These are phyloP conservation scores for Spheniscus humboldti DNA, from an alignment of 2,797 vertebrate genomes.

Conservation along the genomic window DNA sequence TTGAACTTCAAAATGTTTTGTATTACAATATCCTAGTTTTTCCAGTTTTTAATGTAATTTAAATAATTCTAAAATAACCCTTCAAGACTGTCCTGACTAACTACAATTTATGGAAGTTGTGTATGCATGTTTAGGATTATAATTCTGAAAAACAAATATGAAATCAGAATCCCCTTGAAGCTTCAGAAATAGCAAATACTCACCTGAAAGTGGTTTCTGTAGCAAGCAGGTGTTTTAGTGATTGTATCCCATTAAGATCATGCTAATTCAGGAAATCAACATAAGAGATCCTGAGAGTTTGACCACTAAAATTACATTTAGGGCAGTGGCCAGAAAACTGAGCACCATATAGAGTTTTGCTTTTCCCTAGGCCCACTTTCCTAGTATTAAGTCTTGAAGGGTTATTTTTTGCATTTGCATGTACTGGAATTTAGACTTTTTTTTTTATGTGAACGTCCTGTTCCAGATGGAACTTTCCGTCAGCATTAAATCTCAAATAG, in stretches of 20 bases:
- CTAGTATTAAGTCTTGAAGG: not conserved
- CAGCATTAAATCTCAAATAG: not conserved
- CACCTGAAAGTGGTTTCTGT: not conserved
- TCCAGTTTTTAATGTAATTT: not conserved
- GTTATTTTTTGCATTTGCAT: slow-evolving; percentile 21
- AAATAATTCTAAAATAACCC: not conserved
- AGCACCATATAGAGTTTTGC: not conserved
- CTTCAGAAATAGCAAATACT: not conserved
- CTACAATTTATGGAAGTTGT: not conserved
- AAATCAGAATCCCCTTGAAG: not conserved
- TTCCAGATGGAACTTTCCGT: not conserved
- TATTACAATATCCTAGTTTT: not conserved
- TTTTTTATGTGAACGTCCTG: not conserved
- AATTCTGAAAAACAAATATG: not conserved
- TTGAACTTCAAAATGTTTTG: not conserved
- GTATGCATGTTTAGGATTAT: not conserved
- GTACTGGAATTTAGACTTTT: not conserved
- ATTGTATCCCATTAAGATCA: not conserved
- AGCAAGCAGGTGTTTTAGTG: not conserved
- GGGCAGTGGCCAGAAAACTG: not conserved
- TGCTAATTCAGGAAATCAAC: not conserved
- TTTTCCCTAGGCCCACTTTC: not conserved
- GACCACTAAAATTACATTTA: not conserved
- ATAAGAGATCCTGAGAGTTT: not conserved
- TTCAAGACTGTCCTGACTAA: not conserved